Evolutionary conservation across 2,797 vertebrate genomes (phyloP).

Genomic region (Caiman crocodilus): DNA sequence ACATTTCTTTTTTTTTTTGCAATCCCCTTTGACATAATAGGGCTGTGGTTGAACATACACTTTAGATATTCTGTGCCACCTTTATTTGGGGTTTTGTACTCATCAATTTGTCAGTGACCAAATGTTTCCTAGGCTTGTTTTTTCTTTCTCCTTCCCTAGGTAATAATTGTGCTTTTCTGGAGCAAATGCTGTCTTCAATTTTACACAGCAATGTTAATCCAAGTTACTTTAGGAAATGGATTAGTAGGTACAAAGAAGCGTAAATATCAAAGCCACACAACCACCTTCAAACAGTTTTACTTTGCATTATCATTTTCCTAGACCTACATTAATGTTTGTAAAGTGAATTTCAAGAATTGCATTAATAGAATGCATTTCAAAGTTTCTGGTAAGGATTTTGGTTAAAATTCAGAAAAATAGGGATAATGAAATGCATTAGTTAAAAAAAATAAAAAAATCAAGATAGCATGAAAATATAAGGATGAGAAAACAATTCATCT

Average conservation of each 20-base stretch:
- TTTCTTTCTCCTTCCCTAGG: background rate
- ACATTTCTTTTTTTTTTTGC: background rate
- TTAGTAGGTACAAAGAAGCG: background rate
- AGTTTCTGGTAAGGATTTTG: fast-evolving
- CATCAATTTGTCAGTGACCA: background rate
- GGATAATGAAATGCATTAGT: background rate
- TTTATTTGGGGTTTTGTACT: conserved; percentile 27
- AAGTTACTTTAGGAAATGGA: background rate
- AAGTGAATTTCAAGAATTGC: background rate
- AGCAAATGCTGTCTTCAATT: background rate
- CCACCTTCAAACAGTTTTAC: background rate
- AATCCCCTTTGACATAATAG: background rate
- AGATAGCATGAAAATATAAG: background rate
- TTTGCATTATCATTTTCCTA: background rate
- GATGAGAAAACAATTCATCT: fast-evolving
- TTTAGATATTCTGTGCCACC: conserved; percentile 53
- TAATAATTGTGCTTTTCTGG: background rate
- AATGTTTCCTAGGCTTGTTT: background rate
- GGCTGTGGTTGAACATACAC: conserved; percentile 16
- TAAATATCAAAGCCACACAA: background rate
- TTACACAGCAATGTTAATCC: background rate
- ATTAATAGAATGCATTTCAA: background rate
- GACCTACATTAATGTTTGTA: background rate
- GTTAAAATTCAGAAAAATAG: background rate
- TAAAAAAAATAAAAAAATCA: no score